Evolutionary conservation across 2,113 vertebrate species (phyloP).

Genomic region (Candoia aspera): DNA sequence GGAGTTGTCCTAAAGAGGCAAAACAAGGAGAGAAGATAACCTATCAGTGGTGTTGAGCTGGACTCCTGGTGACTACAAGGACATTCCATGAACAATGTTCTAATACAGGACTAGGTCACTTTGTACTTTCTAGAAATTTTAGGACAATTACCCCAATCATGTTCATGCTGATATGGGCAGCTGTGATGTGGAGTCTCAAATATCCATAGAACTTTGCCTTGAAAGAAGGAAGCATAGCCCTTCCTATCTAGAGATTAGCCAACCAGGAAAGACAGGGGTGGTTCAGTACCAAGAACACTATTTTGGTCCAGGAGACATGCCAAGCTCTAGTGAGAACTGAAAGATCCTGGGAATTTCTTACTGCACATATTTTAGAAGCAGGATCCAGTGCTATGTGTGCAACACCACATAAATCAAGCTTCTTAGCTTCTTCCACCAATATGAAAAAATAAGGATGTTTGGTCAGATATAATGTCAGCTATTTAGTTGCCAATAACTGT

Average conservation of each 20-base stretch:
- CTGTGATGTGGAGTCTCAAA: not conserved
- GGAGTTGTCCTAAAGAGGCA: not conserved
- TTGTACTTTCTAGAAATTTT: not conserved
- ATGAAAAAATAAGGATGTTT: not conserved
- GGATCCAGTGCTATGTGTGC: not conserved
- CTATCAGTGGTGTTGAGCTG: not conserved
- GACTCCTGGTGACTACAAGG: not conserved
- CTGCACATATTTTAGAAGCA: too few species aligned
- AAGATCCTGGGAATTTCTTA: not conserved
- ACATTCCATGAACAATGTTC: not conserved
- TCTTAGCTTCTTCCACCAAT: not conserved
- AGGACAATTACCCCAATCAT: not conserved
- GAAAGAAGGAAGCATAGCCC: not conserved
- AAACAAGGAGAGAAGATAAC: not conserved
- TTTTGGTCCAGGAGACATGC: too few species aligned
- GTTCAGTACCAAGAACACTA: not conserved
- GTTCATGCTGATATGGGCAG: not conserved
- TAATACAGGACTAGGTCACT: not conserved
- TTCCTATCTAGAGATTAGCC: not conserved
- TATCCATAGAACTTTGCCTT: not conserved
- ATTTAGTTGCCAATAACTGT: constrained; percentile 3
- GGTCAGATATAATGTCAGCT: not conserved
- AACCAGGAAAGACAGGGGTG: not conserved
- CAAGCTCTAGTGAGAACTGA: not conserved
- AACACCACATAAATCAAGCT: not conserved